phyloP scores from a whole-genome alignment of 2,797 vertebrate genomes.

The Pachyuromys duprasi region DNA sequence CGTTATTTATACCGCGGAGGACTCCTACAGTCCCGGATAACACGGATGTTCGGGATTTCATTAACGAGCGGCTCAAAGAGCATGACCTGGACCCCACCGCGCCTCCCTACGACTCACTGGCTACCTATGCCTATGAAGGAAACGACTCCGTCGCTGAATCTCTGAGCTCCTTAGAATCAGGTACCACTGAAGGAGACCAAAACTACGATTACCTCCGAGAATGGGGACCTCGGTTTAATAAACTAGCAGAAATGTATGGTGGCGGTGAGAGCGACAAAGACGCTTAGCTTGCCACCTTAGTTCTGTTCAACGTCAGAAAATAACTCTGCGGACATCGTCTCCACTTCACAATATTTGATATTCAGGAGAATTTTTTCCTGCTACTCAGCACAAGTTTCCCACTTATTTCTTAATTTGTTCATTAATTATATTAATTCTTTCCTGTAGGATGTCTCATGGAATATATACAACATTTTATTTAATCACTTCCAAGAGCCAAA shows the following conservation, averaged over 20 bases:
- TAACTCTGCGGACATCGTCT: constrained; percentile 81
- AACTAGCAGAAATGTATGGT: constrained; percentile 98
- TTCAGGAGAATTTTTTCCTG: constrained; percentile 86
- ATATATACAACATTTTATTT: constrained; percentile 88
- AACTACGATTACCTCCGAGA: constrained; percentile 98
- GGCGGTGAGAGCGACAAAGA: constrained; percentile 95
- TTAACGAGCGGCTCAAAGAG: constrained; percentile 95
- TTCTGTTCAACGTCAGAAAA: constrained; percentile 78
- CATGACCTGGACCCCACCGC: constrained; percentile 96
- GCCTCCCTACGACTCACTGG: constrained; percentile 97
- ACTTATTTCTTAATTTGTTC: constrained; percentile 83
- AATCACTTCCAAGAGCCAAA: constrained; percentile 89
- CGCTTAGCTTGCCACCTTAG: constrained; percentile 85
- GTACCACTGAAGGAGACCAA: constrained; percentile 96
- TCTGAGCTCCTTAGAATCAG: constrained; percentile 96
- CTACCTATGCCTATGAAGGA: constrained; percentile 98
- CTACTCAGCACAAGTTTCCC: constrained; percentile 88
- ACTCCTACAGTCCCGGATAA: constrained; percentile 95
- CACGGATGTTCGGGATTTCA: constrained; percentile 97
- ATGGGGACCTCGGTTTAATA: constrained; percentile 98
- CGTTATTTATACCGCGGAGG: constrained; percentile 94
- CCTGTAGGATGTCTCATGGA: constrained; percentile 87
- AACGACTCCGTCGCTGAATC: constrained; percentile 96
- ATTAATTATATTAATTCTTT: constrained; percentile 87
- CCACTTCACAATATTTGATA: constrained; percentile 86